Evolutionary conservation across 2,113 vertebrate species (phyloP), one percentile per base, ranked within the genome.

Genomic region (Dicerorhinus sumatrensis): DNA sequence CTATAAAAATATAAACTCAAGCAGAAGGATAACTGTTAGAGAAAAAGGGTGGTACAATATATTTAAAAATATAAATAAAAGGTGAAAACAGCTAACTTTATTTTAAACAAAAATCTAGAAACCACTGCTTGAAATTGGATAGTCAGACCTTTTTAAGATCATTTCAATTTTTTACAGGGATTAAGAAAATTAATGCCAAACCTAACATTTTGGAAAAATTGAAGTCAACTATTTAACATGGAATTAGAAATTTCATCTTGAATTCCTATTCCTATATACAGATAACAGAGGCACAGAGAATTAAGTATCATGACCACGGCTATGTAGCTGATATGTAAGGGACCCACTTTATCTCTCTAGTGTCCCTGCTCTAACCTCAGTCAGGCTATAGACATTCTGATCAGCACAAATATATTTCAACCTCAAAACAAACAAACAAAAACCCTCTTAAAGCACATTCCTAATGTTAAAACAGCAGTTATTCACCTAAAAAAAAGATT

Each of bases 181-280:
- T 86, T 89, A 62, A 70, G 48, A 87, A 93, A 75, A 73, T 63
- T 63, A 86, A 65, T 82, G 25, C 42, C 48, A 96, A 62, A 36
- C n/a, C 2, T 65, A 95, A 51, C 75, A 92, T 82, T 97, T 89
- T 93, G 14, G 46, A 86, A 54, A 93, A 96, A 70, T 58, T 33
- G 25, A 80, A 67, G 39, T 95, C 42, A 88, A 33, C 54, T 75
- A 83, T 89, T 95, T 77, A 85, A 81, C 1, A 21, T 63, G 10
- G 8, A 82, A 36, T 86, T 95, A 77, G 42, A 60, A 56, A n/a
- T 51, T 91, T 85, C 5, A 70, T 79, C 60, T 18, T 63, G 36
- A 73, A 87, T 80, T 84, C 23, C 36, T 67, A 29, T 76, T 85
- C 11, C 33, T 92, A 5, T 42, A 42, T 48, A 48, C 8, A 48